Evolutionary conservation across 2,888 invertebrate genomes (phyloP), one percentile per base, ranked within the genome.

Genomic region (Agrenia bidenticulata): DNA sequence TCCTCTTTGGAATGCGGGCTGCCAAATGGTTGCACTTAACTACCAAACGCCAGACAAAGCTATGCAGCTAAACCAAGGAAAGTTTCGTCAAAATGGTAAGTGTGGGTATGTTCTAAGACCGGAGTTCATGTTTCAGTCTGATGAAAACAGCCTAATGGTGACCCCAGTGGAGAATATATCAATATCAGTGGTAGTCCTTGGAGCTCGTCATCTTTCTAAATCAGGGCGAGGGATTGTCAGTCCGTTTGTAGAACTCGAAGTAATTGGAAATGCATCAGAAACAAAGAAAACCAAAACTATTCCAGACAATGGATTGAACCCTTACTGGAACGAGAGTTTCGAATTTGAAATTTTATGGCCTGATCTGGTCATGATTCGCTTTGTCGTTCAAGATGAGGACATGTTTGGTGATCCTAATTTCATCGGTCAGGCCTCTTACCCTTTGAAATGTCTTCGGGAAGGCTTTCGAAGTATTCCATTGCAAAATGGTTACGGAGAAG

Each of bases 351-450:
- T 96, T 13, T 81, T 82, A 15, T 92, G 90, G 82, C 92, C 94
- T 0, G 85, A 90, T 61, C 84, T 93, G 78, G 92, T 95, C 0
- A 81, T 96, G 55, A 81, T 94, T 55, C 84, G 95, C 41, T 95
- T 97, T 80, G 84, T 90, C 45, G 91, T 95, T 0, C 90, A 93
- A 80, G 95, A 95, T 80, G 96, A 95, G 80, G 98, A 99, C 79
- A 92, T 95, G 84, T 98, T 99, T 81, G 95, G 95, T 0, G 97
- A 97, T 78, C 90, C 89, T 13, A 95, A 95, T 82, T 95, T 97
- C 80, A 89, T 97, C 68, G 97, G 97, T 0, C 98, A 99, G 82
- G 93, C 94, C 45, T 92, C 93, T 13, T 95, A 88, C 82, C 94
- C 97, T 0, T 84, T 95, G 76, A 81, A 82, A 79, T 90, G 91